A percentile compares a stretch with the other conserved stretches of the same genome.
Evolutionary conservation across 2,888 invertebrate species (phyloP).

Genomic region (Scaptomyza flava): DNA sequence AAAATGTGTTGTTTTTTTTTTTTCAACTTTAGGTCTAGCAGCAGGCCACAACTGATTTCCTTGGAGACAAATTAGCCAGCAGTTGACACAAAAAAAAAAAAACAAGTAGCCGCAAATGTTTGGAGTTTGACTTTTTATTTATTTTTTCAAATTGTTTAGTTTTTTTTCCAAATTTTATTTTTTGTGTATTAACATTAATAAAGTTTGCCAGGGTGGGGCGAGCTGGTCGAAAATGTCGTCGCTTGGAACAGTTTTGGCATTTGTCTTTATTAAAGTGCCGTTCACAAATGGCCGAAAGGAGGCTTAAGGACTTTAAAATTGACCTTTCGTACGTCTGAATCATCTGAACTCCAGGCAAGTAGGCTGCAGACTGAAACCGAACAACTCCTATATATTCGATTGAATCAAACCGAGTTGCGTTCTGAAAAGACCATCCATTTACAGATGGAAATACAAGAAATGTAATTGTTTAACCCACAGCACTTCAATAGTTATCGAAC

Average conservation of each 20-base stretch:
- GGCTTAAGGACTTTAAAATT: constrained; percentile 15
- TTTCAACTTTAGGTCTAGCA: constrained; percentile 13
- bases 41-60: constrained; percentile 70
- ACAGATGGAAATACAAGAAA: too few relatives aligned
- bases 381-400: too few relatives aligned
- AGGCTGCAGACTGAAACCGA: too few relatives aligned
- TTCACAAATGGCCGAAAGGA: constrained; percentile 11
- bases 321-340: too few relatives aligned
- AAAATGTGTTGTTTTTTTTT: constrained; percentile 26
- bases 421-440: too few relatives aligned
- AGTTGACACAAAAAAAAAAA: constrained; percentile 60
- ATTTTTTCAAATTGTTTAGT: neutral
- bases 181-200: constrained; percentile 58
- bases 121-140: constrained; percentile 15
- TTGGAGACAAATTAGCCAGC: constrained; percentile 73
- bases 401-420: too few relatives aligned
- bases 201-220: constrained; percentile 35
- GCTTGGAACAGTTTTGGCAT: constrained; percentile 51
- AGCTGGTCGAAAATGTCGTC: constrained; percentile 39
- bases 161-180: too few relatives aligned
- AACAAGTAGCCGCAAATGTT: constrained; percentile 43
- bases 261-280: constrained; percentile 58
- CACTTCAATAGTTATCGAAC: too few relatives aligned
- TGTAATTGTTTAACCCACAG: too few relatives aligned
- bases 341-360: too few relatives aligned